Percentiles rank a stretch among this genome's conserved stretches.
Conservation (phyloP, 2,113 vertebrate species). For the Urocitellus parryii region DNA sequence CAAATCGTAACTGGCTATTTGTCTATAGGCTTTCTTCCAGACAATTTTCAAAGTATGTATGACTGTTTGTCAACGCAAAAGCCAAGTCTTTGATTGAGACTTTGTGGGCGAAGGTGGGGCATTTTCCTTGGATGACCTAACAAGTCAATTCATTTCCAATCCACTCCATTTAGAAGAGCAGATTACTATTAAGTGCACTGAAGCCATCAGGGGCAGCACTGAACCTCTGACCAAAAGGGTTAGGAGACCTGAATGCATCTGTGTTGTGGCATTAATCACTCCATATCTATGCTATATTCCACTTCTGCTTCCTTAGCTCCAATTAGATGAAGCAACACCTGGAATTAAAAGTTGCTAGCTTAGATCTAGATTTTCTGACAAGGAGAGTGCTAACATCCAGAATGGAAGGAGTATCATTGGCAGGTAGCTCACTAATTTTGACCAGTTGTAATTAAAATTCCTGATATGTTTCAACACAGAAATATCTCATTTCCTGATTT, state of each 20-base stretch:
- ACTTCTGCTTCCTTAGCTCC: not conserved
- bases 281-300: not conserved
- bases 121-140: not conserved
- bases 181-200: not conserved
- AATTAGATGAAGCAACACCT: not conserved
- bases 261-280: not conserved
- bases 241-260: not conserved
- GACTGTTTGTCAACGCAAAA: not conserved
- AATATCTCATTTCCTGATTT: not conserved
- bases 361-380: not conserved
- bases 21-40: not conserved
- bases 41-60: not conserved
- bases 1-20: not conserved
- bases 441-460: not conserved
- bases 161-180: not conserved
- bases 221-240: not conserved
- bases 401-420: not conserved
- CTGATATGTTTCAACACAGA: not conserved
- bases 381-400: accelerated
- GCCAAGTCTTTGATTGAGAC: not conserved
- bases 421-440: not conserved
- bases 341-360: not conserved
- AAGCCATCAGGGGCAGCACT: not conserved
- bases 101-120: not conserved
- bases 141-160: not conserved